phyloP scores from a whole-genome alignment of 2,113 vertebrate species.

The Scytalopus superciliaris region DNA sequence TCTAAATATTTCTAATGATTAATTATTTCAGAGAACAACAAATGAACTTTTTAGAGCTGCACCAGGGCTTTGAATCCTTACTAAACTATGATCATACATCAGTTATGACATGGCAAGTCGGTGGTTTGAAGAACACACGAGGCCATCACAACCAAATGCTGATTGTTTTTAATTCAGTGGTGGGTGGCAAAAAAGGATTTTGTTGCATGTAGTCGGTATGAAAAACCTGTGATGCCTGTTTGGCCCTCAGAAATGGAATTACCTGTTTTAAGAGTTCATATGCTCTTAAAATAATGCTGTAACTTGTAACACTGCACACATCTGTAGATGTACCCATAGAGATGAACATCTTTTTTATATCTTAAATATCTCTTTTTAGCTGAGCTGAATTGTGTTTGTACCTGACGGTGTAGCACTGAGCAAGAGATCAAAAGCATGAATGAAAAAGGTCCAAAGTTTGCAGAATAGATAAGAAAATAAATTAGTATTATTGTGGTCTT shows the following conservation, averaged over 20 bases:
- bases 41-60: not conserved
- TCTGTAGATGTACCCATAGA: no score
- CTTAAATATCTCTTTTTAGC: not conserved
- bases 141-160: not conserved
- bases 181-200: not conserved
- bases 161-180: not conserved
- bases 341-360: no score
- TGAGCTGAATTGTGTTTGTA: not conserved
- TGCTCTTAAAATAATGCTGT: not conserved
- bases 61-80: not conserved
- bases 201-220: not conserved
- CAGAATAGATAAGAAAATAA: not conserved
- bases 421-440: not conserved
- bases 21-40: not conserved
- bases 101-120: not conserved
- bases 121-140: not conserved
- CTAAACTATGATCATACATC: not conserved
- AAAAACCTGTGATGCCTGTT: not conserved
- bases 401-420: not conserved
- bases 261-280: not conserved
- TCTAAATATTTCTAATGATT: not conserved
- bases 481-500: not conserved
- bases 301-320: not conserved
- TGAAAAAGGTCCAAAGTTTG: not conserved
- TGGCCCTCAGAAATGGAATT: not conserved